phyloP scores from a whole-genome alignment of 2,113 vertebrate genomes.

The Dryoscopus gambensis region DNA sequence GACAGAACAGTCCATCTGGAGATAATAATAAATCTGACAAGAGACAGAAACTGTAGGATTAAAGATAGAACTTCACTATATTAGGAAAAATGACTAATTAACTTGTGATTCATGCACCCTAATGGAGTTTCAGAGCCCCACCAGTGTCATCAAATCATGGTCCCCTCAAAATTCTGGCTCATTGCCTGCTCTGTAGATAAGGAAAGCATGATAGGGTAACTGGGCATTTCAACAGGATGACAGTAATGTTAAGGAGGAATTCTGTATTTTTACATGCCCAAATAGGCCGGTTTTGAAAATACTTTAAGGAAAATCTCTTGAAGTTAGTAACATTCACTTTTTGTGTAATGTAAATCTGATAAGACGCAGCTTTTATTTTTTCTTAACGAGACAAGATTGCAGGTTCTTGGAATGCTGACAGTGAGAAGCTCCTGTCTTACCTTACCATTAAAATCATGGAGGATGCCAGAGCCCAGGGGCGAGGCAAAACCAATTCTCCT shows the following conservation, averaged over 20 bases:
- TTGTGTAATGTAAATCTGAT: background rate
- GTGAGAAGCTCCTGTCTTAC: background rate
- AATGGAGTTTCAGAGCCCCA: background rate
- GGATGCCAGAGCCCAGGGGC: background rate
- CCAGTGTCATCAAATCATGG: slow-evolving; percentile 10
- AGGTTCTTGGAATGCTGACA: background rate
- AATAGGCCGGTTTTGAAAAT: background rate
- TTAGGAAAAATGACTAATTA: slow-evolving; percentile 33
- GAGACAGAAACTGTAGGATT: background rate
- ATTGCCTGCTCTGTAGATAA: background rate
- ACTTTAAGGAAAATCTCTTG: background rate
- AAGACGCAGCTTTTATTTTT: background rate
- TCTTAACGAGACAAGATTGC: background rate
- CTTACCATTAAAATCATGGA: background rate
- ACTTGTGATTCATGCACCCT: slow-evolving; percentile 13
- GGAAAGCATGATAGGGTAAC: background rate
- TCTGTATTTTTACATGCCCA: background rate
- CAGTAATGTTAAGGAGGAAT: background rate
- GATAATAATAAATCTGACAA: slow-evolving; percentile 3
- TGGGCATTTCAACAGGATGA: background rate
- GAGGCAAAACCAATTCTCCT: background rate
- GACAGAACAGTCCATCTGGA: background rate
- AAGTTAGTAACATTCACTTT: background rate
- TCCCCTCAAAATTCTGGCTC: background rate
- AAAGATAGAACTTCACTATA: slow-evolving; percentile 29